Evolutionary conservation across 2,113 vertebrate genomes (phyloP), one percentile per base, ranked within the genome.

Genomic region (Poeciliopsis occidentalis): DNA sequence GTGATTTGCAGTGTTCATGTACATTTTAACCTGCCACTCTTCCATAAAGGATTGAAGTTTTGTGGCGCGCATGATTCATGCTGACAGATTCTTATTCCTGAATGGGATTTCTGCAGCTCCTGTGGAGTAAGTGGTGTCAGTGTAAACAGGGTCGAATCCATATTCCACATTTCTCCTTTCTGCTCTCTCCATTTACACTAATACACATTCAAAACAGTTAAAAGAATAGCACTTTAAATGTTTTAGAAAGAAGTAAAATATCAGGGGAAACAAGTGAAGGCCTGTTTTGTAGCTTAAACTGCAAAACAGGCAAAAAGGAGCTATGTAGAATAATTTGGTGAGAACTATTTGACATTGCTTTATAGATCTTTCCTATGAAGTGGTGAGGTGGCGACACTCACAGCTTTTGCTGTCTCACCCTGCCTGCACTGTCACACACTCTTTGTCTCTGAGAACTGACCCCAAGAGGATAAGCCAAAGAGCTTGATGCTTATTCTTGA

Each of bases 341-440:
- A 75, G 71, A 72, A 73, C 78, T 87, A 75, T 90, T 85, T 89
- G 82, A 91, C 81, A 91, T 87, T 86, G 85, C 67, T 77, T 80
- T 87, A 91, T 91, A 73, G 90, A 91, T 87, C 79, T 64, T 76
- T 12, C 37, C 61, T 57, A 69, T 60, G 61, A 63, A 17, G 75
- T 51, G 76, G 41, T 61, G 62, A 85, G 82, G 80, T 83, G 88
- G 81, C 6, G 37, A 84, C 78, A 78, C 76, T 71, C 69, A 67
- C 73, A 11, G 66, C 70, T 71, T 19, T 64, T 57, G 51, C 65
- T 41, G 19, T 44, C 71, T 62, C 47, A 69, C 76, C 47, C 62
- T 61, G 44, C 15, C 39, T 74, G 34, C 22, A 32, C 76, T 32
- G 71, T 80, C 71, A 81, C 12, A 17, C 68, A 63, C 60, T 79